Evolutionary conservation across 2,797 vertebrate species (phyloP).

Genomic region (Enteromius paludinosus): DNA sequence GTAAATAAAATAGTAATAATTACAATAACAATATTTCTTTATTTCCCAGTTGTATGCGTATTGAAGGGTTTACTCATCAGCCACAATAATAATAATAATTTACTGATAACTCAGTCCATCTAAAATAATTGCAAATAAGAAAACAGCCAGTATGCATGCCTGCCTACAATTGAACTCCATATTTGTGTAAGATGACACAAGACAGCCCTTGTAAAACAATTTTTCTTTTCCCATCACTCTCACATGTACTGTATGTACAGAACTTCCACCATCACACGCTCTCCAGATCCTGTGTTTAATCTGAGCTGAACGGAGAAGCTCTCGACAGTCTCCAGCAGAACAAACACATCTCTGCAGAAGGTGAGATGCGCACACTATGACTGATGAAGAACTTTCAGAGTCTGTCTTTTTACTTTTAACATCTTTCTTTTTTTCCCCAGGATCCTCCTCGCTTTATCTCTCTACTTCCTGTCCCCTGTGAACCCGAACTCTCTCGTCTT

Average conservation of each 20-base stretch:
- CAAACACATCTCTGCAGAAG: constrained; percentile 21
- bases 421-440: not conserved
- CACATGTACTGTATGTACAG: not conserved
- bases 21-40: not conserved
- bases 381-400: constrained; percentile 4
- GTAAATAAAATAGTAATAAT: not conserved
- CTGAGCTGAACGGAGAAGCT: not conserved
- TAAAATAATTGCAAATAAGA: not conserved
- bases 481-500: constrained; percentile 1
- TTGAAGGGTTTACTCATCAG: not conserved
- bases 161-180: not conserved
- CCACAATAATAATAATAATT: not conserved
- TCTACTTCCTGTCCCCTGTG: constrained; percentile 31
- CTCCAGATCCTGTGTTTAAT: not conserved
- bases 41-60: not conserved
- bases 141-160: not conserved
- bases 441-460: constrained; percentile 10
- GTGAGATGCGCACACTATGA: not conserved
- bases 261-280: not conserved
- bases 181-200: not conserved
- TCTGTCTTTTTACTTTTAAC: constrained; percentile 23
- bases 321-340: not conserved
- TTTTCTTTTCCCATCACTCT: not conserved
- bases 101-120: not conserved
- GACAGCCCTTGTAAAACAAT: not conserved